phyloP scores from a whole-genome alignment of 2,113 vertebrate species.

The Bufo bufo region DNA sequence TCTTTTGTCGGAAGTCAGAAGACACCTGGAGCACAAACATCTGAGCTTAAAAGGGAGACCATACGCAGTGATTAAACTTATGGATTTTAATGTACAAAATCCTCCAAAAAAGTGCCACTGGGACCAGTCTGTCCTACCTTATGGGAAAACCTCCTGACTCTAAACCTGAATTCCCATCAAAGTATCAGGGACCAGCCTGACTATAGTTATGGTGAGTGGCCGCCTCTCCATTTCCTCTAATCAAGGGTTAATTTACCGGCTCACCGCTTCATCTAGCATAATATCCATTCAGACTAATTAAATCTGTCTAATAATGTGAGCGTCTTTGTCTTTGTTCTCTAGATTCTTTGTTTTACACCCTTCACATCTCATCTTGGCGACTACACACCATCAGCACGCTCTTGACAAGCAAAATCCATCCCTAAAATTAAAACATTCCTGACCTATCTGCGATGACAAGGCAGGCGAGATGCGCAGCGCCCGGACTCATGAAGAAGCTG shows the following conservation, averaged over 20 bases:
- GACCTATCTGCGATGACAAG: constrained; percentile 90
- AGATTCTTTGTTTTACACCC: constrained; percentile 94
- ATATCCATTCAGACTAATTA: constrained; percentile 99
- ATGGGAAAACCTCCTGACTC: not conserved
- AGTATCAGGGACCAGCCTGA: constrained; percentile 14
- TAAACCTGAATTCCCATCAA: not conserved
- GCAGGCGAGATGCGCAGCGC: constrained; percentile 81
- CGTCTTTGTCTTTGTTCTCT: constrained; percentile 92
- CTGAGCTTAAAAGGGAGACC: not conserved
- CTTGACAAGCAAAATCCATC: constrained; percentile 96
- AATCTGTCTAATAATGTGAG: constrained; percentile 99
- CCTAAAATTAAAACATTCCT: constrained; percentile 99
- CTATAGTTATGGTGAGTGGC: constrained; percentile 73
- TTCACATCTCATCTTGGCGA: constrained; percentile 95
- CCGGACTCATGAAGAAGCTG: constrained; percentile 85
- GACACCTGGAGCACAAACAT: not conserved
- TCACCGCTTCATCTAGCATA: constrained; percentile 94
- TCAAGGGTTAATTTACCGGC: constrained; percentile 99
- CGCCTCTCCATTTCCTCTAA: constrained; percentile 82
- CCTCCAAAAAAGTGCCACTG: too few species aligned
- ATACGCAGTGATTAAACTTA: too few species aligned
- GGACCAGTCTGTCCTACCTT: not conserved
- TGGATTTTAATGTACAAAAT: too few species aligned
- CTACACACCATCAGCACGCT: constrained; percentile 86
- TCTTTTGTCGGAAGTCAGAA: not conserved